Percentiles rank a stretch among this genome's conserved stretches.
These are phyloP conservation scores for Lasius fuliginosus DNA, from an alignment of 2,888 invertebrate genomes.

Conservation along the genomic window DNA sequence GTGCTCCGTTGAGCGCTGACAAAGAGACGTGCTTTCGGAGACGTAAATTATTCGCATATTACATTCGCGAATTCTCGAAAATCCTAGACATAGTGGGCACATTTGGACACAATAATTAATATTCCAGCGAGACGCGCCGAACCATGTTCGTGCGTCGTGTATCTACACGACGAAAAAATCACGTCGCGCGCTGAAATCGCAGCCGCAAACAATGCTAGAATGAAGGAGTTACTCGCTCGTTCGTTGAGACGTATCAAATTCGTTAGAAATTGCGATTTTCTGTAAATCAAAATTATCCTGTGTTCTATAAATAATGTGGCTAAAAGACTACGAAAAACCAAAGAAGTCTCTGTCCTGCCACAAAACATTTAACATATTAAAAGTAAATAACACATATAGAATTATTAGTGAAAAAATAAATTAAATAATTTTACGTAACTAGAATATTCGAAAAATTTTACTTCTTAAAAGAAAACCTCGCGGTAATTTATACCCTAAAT, in stretches of 20 bases:
- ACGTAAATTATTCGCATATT: slow-evolving; percentile 55
- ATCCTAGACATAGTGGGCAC: neutral
- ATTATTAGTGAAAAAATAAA: neutral
- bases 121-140: neutral
- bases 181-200: neutral
- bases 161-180: neutral
- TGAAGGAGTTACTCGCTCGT: neutral
- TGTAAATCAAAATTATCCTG: neutral
- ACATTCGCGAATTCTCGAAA: slow-evolving; percentile 37
- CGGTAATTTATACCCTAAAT: neutral
- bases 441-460: neutral
- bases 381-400: neutral
- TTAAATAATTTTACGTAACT: neutral
- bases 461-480: neutral
- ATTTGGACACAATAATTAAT: slow-evolving; percentile 29
- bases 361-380: neutral
- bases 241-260: neutral
- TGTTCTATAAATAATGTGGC: neutral
- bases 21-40: slow-evolving; percentile 39
- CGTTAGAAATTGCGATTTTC: neutral
- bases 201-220: neutral
- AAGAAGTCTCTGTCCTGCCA: neutral
- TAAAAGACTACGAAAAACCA: neutral
- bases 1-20: slow-evolving; percentile 32
- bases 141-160: neutral